These are phyloP conservation scores for Sebastes cheni DNA, from an alignment of 2,797 vertebrate species.

Conservation along the genomic window DNA sequence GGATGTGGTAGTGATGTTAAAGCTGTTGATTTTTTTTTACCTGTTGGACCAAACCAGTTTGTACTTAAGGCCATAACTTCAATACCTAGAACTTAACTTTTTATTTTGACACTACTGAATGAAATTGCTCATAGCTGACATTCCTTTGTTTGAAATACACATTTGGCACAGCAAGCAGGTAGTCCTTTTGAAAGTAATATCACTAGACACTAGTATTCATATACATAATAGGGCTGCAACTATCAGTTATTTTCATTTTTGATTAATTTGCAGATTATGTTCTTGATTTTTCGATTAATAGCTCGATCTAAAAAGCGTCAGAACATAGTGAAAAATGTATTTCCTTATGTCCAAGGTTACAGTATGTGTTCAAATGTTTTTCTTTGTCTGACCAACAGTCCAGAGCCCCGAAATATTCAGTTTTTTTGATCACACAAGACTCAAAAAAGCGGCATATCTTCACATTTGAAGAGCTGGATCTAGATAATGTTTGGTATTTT, in stretches of 20 bases:
- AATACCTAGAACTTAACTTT: not conserved
- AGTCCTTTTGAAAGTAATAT: not conserved
- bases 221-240: not conserved
- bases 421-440: not conserved
- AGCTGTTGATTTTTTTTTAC: not conserved
- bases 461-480: not conserved
- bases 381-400: not conserved
- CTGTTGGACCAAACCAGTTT: not conserved
- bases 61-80: not conserved
- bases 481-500: not conserved
- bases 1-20: not conserved
- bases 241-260: not conserved
- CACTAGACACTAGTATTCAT: not conserved
- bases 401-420: not conserved
- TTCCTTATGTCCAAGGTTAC: not conserved
- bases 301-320: not conserved
- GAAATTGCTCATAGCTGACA: not conserved
- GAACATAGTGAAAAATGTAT: not conserved
- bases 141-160: not conserved
- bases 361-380: too few species aligned
- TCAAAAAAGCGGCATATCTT: not conserved
- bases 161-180: not conserved
- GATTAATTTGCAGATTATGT: not conserved
- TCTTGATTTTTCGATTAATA: not conserved
- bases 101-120: not conserved